These are phyloP conservation scores for Peromyscus californicus DNA, from an alignment of 2,113 vertebrate species.

Conservation along the genomic window DNA sequence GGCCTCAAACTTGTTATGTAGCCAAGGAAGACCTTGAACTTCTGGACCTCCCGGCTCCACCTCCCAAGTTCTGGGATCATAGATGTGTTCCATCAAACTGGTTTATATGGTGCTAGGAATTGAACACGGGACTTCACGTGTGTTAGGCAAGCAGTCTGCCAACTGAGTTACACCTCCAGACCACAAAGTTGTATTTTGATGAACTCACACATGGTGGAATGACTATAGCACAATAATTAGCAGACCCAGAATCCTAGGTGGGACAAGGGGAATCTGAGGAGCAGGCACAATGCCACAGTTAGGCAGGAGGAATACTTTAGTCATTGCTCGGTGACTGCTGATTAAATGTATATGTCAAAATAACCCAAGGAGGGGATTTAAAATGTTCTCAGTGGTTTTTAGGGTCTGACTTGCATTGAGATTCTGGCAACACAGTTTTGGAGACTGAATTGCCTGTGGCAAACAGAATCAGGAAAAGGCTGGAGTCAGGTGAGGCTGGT, in stretches of 20 bases:
- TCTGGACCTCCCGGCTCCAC: not conserved
- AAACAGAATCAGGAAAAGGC: not conserved
- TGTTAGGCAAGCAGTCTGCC: not conserved
- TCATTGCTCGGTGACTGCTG: not conserved
- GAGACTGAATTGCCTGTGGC: not conserved
- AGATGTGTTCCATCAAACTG: too few species aligned
- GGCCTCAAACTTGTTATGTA: not conserved
- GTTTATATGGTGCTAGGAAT: not conserved
- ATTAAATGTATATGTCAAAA: not conserved
- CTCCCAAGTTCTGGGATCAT: not conserved
- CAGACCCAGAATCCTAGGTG: not conserved
- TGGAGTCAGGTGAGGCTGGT: not conserved
- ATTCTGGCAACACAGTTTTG: not conserved
- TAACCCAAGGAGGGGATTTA: not conserved
- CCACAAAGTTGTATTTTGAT: not conserved
- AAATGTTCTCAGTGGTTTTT: not conserved
- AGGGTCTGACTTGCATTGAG: not conserved
- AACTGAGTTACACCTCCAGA: not conserved
- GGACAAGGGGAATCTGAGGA: not conserved
- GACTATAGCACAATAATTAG: not conserved
- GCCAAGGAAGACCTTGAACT: not conserved
- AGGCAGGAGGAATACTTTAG: not conserved
- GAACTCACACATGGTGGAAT: not conserved
- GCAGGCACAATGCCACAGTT: not conserved
- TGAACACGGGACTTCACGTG: not conserved